Conservation (phyloP, 2,888 invertebrate species). For the Stenoptilia bipunctidactyla region DNA sequence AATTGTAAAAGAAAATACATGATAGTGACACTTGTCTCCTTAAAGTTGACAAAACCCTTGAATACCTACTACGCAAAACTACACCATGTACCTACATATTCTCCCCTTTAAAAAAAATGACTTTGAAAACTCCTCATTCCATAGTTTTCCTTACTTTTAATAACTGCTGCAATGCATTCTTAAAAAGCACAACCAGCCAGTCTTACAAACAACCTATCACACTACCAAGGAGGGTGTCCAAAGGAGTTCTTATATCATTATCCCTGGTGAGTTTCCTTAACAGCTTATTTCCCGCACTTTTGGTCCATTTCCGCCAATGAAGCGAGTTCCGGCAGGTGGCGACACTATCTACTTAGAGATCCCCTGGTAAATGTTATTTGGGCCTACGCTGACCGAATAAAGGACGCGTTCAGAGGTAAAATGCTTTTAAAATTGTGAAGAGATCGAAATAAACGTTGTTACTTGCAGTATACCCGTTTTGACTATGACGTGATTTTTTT, state of each 20-base stretch:
- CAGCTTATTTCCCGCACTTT: slow-evolving; percentile 35
- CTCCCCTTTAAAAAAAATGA: too few relatives aligned
- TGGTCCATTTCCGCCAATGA: slow-evolving; percentile 54
- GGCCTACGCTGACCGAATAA: slow-evolving; percentile 15
- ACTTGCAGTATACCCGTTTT: too few relatives aligned
- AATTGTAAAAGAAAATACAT: too few relatives aligned
- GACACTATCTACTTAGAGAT: slow-evolving; percentile 41
- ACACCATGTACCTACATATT: too few relatives aligned
- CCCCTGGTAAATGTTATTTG: slow-evolving; percentile 20
- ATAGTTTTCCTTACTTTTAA: too few relatives aligned
- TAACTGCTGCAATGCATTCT: too few relatives aligned
- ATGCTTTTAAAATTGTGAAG: background rate
- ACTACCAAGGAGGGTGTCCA: background rate
- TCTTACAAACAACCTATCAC: background rate
- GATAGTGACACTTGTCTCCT: too few relatives aligned
- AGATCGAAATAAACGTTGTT: too few relatives aligned
- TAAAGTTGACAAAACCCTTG: too few relatives aligned
- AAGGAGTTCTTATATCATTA: background rate
- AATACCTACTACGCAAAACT: too few relatives aligned
- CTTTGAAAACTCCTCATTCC: too few relatives aligned
- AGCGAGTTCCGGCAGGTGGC: slow-evolving; percentile 50
- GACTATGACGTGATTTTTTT: too few relatives aligned
- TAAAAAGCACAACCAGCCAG: background rate
- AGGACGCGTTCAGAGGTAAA: slow-evolving; percentile 7
- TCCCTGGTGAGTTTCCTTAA: background rate